Evolutionary conservation across 2,888 invertebrate species (phyloP), one percentile per base, ranked within the genome.

Genomic region (Idaea straminata): DNA sequence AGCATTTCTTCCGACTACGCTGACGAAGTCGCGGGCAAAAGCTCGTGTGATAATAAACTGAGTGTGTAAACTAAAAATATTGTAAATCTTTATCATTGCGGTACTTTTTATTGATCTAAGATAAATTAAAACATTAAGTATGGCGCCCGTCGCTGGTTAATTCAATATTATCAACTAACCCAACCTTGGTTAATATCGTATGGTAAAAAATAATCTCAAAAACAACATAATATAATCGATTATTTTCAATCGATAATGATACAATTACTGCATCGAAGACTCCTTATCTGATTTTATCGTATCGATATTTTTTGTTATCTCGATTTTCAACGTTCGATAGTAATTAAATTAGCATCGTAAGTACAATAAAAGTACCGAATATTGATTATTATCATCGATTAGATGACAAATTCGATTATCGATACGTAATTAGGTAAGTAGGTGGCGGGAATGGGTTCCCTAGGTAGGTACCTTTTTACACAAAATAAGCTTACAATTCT

Each of bases 341-440:
- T 81, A 79, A 82, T 82, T 82, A 79, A 81, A 75, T 81, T 79
- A 75, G 77, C 78, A 78, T 72, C 73, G 68, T 77, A 75, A 70
- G 74, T 69, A 74, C 72, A 75, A 76, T 74, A 78, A 79, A 82
- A 73, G 76, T 72, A 66, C 74, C 76, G 78, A 75, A 69, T 66
- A 62, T 71, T 64, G 65, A 64, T 69, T 80, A 79, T 66, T n/a
- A 15, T 35, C 10, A 0, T 7, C n/a, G 78, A 81, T 82, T 65
- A 78, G 76, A 81, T 79, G 77, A 75, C 74, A 78, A 73, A 74
- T 69, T 25, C 61, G 70, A 73, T 75, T 69, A 64, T 5, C 58
- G 57, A 57, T 68, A 70, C 69, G 73, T 73, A 71, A 69, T 68
- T 64, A 68, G 61, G 70, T 71, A 71, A 66, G 69, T 68, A 64